A percentile compares a stretch with the other conserved stretches of the same genome.
Evolutionary conservation across 1,140 invertebrate genomes (phyloP).

Genomic region (Andrena cerasifolii): DNA sequence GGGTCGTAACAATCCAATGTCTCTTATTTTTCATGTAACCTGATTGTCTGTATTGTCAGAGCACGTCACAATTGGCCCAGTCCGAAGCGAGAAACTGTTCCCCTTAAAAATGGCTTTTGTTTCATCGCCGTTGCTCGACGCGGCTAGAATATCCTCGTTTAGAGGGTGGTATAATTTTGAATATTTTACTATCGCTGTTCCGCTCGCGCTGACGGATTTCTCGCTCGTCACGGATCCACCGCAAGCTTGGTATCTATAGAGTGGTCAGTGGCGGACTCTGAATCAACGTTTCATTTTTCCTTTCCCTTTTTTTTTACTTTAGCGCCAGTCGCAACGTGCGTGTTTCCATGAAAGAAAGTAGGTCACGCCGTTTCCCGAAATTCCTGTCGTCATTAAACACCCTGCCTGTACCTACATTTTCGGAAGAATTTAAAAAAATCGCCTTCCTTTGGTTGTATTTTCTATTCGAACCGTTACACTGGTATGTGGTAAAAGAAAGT

Average conservation of each 20-base stretch:
- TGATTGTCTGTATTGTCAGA: no score
- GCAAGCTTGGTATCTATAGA: background rate
- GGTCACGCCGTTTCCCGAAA: background rate
- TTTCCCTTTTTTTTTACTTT: background rate
- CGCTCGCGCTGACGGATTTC: background rate
- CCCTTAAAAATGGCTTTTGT: conserved; percentile 5
- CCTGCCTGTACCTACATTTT: background rate
- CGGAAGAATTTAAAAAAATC: no score
- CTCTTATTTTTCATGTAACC: no score
- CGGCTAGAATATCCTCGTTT: background rate
- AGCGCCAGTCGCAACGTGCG: background rate
- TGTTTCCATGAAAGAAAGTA: background rate
- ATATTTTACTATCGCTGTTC: background rate
- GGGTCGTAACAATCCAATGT: no score
- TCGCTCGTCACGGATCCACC: background rate
- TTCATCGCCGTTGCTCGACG: background rate
- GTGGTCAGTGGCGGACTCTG: background rate
- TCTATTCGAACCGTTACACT: no score
- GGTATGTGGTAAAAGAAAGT: no score
- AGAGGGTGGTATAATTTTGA: background rate
- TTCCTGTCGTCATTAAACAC: background rate
- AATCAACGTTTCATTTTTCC: no score
- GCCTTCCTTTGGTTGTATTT: no score
- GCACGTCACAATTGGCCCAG: background rate
- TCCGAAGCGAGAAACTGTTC: background rate